Base-by-base conservation (phyloP, 1,140 invertebrate species). In the Papilio machaon region DNA sequence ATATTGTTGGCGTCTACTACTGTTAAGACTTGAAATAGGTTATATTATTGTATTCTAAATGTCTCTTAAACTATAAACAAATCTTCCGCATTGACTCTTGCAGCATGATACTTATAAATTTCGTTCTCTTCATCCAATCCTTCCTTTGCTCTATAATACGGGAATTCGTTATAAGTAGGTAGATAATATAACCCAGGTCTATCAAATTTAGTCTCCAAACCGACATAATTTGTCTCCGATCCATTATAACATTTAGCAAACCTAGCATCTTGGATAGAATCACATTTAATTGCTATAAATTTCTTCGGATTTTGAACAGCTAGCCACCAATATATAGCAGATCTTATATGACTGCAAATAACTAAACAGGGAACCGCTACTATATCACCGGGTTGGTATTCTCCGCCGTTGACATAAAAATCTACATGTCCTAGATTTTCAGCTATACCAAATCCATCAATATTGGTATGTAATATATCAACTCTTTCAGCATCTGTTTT, bases 381-480 rank as follows among this genome's bases (percentile, higher is more conserved):
- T 15, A 94, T 89, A 80, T 94, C 92, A 11, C 90, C 74, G 0
- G 97, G 97, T 85, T 98, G 97, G 19, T 95, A 89, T 80, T 95
- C 95, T 0, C 97, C 97, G 0, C 97, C 97, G 84, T 97, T 97
- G 0, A 96, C 95, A 83, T 97, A 97, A 85, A 97, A 96, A 90
- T 98, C 97, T 4, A 97, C 95, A 86, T 97, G 96, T 0, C 97
- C 97, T 17, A 96, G 88, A 0, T 94, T 94, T 85, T 96, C 95
- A 4, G 95, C 92, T 79, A 97, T 97, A 0, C 97, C 97, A 86
- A 97, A 96, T 38, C 96, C 96, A 8, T 96, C 96, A 2, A 96
- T 96, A 86, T 97, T 97, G 0, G 97, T 97, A 84, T 97, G 97
- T 90, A 97, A 90, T 0, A 96, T 94, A 82, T 96, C 95, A 0